phyloP scores from a whole-genome alignment of 2,888 invertebrate species.

The Philopedon plagiatum region DNA sequence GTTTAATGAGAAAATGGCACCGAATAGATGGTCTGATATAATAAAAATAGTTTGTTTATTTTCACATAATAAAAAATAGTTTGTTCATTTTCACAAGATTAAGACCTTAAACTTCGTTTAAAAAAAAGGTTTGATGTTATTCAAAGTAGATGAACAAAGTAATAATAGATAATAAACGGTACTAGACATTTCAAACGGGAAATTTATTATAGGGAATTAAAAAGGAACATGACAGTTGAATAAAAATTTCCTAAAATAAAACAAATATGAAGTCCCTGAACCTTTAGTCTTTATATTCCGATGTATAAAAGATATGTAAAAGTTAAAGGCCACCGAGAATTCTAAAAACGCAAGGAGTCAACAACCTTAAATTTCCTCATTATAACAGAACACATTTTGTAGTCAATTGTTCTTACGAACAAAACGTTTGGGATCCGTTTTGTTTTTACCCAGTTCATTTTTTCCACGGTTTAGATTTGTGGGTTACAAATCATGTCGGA shows the following conservation, averaged over 20 bases:
- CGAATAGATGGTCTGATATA: too few relatives aligned
- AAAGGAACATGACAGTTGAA: too few relatives aligned
- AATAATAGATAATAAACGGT: too few relatives aligned
- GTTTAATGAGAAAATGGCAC: too few relatives aligned
- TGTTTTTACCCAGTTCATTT: background rate
- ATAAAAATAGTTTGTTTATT: too few relatives aligned
- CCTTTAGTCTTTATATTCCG: background rate
- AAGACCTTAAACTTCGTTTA: too few relatives aligned
- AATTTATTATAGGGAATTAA: too few relatives aligned
- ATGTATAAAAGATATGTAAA: background rate
- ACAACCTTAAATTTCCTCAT: constrained; percentile 30
- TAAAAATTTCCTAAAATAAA: background rate
- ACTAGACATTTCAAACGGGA: too few relatives aligned
- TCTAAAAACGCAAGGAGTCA: constrained; percentile 13
- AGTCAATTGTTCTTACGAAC: constrained; percentile 15
- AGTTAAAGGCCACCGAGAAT: background rate
- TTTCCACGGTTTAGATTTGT: constrained; percentile 12
- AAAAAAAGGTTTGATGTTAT: too few relatives aligned
- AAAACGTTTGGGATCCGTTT: constrained; percentile 6
- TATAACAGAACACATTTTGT: constrained; percentile 4
- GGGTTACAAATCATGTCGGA: background rate
- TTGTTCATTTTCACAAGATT: too few relatives aligned
- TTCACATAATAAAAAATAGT: too few relatives aligned
- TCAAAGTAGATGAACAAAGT: too few relatives aligned
- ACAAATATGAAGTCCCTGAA: background rate